Evolutionary conservation across 2,888 invertebrate species (phyloP).

Genomic region (Pollenia labialis): DNA sequence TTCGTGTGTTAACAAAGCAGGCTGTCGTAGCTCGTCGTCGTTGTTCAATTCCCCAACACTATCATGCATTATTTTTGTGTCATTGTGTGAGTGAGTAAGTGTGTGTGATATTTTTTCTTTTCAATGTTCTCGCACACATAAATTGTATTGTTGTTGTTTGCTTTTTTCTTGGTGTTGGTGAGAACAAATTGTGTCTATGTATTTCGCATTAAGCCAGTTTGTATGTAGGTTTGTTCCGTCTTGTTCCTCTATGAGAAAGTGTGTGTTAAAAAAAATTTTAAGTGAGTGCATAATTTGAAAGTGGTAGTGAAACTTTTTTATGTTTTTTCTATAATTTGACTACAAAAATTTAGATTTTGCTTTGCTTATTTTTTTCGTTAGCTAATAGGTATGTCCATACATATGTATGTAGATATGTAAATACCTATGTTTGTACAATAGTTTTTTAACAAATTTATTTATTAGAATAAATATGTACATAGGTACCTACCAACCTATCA

Average conservation of each 20-base stretch:
- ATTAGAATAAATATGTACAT: too few relatives aligned
- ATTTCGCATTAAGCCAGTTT: conserved; percentile 72
- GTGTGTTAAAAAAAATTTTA: conserved; percentile 33
- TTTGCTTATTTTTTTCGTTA: conserved; percentile 3
- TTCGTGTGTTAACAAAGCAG: conserved; percentile 67
- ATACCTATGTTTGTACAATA: background rate
- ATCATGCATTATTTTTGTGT: conserved; percentile 17
- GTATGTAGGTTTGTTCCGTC: conserved; percentile 3
- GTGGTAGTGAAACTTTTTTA: conserved; percentile 45
- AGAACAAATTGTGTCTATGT: conserved; percentile 49
- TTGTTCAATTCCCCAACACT: conserved; percentile 59
- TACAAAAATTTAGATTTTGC: conserved; percentile 3
- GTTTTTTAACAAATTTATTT: background rate
- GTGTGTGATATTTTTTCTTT: conserved; percentile 30
- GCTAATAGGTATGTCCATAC: background rate
- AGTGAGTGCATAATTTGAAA: conserved; percentile 44
- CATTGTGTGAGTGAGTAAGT: conserved; percentile 39
- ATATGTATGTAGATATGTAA: background rate
- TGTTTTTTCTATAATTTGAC: background rate
- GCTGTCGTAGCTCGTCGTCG: conserved; percentile 66
- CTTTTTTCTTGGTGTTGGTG: conserved; percentile 47
- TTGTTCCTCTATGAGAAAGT: conserved; percentile 46
- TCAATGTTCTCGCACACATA: conserved; percentile 19
- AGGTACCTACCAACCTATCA: too few relatives aligned
- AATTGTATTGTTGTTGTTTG: conserved; percentile 11